Percentiles rank a stretch among this genome's conserved stretches.
phyloP scores from a whole-genome alignment of 35 echinoderm and acorn worm genomes.

The Apostichopus parvimensis region DNA sequence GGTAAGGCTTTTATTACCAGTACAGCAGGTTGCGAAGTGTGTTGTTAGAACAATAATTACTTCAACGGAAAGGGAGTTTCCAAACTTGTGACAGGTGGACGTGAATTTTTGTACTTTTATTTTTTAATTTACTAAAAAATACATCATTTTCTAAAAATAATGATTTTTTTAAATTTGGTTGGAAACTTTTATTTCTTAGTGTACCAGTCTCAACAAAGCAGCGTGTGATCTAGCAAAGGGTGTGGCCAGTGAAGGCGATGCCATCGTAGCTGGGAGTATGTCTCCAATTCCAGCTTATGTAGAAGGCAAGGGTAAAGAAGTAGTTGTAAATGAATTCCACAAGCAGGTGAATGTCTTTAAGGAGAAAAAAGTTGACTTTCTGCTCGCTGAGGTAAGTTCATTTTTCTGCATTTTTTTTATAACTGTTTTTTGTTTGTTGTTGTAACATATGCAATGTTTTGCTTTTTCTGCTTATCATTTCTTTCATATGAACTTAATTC shows the following conservation, averaged over 20 bases:
- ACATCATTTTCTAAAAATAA: background rate
- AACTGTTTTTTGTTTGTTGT: background rate
- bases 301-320: conserved; percentile 70
- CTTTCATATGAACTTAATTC: background rate
- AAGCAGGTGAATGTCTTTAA: conserved; percentile 67
- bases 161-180: background rate
- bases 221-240: conserved; percentile 83
- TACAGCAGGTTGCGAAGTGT: background rate
- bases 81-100: background rate
- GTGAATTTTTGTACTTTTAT: background rate
- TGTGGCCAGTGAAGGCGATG: conserved; percentile 79
- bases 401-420: background rate
- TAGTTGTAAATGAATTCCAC: conserved; percentile 60
- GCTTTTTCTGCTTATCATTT: background rate
- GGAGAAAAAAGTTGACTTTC: conserved; percentile 83
- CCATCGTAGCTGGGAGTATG: conserved; percentile 76
- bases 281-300: conserved; percentile 58
- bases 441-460: background rate
- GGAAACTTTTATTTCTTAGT: conserved; percentile 33
- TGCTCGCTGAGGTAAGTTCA: conserved; percentile 77
- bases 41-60: background rate
- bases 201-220: conserved; percentile 60
- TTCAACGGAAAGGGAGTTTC: background rate
- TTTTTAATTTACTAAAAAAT: background rate
- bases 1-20: too few relatives aligned